These are phyloP conservation scores for Diploptera punctata DNA, from an alignment of 2,888 invertebrate species.

Conservation along the genomic window DNA sequence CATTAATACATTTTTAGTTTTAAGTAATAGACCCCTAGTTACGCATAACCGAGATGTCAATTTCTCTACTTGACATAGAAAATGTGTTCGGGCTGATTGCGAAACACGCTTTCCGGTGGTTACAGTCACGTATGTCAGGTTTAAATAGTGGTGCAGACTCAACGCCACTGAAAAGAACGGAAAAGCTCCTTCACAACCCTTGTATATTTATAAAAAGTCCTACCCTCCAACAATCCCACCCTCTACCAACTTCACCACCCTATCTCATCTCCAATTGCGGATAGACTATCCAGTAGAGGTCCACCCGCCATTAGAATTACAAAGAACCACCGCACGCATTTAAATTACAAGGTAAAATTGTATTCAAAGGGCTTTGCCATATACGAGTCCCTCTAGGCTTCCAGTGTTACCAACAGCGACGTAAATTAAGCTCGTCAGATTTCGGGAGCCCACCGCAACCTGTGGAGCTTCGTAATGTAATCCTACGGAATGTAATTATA, in stretches of 20 bases:
- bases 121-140: too few relatives aligned
- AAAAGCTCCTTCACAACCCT: neutral
- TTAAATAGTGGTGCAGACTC: too few relatives aligned
- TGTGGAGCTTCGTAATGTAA: slow-evolving; percentile 14
- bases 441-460: slow-evolving; percentile 5
- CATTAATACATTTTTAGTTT: too few relatives aligned
- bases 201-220: neutral
- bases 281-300: slow-evolving; percentile 13
- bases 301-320: slow-evolving; percentile 36
- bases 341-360: slow-evolving; percentile 38
- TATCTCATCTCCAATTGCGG: slow-evolving; percentile 28
- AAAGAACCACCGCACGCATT: slow-evolving; percentile 34
- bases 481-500: slow-evolving; percentile 11
- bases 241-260: slow-evolving; percentile 8
- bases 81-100: too few relatives aligned
- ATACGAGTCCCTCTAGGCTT: slow-evolving; percentile 17
- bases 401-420: slow-evolving; percentile 20
- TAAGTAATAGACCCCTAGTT: too few relatives aligned
- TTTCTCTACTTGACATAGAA: too few relatives aligned
- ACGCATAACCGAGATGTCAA: too few relatives aligned
- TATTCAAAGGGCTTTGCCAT: slow-evolving; percentile 36
- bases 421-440: slow-evolving; percentile 32
- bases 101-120: too few relatives aligned
- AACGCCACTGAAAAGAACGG: too few relatives aligned
- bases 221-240: slow-evolving; percentile 2